phyloP scores from a whole-genome alignment of 64 coral and sea anemone genomes.

The Hydrozoanthus tunicans region DNA sequence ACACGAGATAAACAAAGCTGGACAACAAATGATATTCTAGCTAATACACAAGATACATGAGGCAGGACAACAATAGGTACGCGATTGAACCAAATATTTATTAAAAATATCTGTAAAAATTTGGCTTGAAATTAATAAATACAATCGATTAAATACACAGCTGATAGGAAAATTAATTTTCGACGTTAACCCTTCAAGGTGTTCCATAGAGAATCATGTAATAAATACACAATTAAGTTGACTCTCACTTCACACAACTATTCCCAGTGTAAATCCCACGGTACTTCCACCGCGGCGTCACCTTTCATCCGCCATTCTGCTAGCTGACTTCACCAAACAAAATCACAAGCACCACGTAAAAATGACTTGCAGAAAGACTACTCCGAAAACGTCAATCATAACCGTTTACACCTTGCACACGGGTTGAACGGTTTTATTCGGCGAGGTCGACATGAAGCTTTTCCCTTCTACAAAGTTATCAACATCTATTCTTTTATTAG shows the following conservation, averaged over 20 bases:
- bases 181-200: constrained; percentile 25
- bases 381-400: background rate
- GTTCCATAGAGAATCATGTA: constrained; percentile 32
- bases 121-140: constrained; percentile 92
- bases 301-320: background rate
- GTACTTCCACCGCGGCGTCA: constrained; percentile 1
- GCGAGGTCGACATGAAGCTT: no score
- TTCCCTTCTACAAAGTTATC: no score
- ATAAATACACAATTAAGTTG: constrained; percentile 37
- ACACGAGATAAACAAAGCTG: background rate
- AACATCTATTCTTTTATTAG: no score
- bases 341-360: no score
- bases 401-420: constrained; percentile 7
- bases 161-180: constrained; percentile 76
- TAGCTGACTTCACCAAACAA: background rate
- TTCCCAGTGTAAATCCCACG: background rate
- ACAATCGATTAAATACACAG: constrained; percentile 90
- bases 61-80: constrained; percentile 23
- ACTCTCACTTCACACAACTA: background rate
- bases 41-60: background rate
- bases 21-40: background rate
- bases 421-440: no score
- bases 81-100: constrained; percentile 86
- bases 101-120: constrained; percentile 96
- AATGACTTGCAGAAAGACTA: no score